Percentiles rank a stretch among this genome's conserved stretches.
Evolutionary conservation across 2,888 invertebrate genomes (phyloP).

Genomic region (Drosophila subsilvestris): DNA sequence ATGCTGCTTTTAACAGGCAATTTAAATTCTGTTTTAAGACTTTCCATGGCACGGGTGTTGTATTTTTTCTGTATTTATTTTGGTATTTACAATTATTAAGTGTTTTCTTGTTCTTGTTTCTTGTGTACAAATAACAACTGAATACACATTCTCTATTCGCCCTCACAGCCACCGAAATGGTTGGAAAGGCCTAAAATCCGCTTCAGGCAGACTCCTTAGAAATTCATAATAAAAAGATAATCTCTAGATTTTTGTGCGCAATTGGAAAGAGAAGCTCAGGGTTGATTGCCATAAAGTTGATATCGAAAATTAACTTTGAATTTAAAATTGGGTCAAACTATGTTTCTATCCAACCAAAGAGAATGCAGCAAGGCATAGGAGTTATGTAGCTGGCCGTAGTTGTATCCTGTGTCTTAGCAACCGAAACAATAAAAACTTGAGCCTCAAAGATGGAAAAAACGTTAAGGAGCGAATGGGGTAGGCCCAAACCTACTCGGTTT

Average conservation of each 20-base stretch:
- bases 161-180: conserved; percentile 20
- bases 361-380: not conserved
- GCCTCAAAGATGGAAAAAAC: conserved; percentile 20
- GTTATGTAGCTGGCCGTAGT: conserved; percentile 7
- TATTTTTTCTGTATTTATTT: no score
- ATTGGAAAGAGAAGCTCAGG: conserved; percentile 21
- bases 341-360: not conserved
- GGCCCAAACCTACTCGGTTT: conserved; percentile 9
- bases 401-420: conserved; percentile 24
- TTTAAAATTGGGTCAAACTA: conserved; percentile 6
- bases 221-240: conserved; percentile 7
- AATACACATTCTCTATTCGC: conserved; percentile 8
- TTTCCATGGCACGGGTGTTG: no score
- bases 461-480: conserved; percentile 1
- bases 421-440: conserved; percentile 15
- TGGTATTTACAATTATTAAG: no score
- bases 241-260: conserved; percentile 5
- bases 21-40: no score
- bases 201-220: not conserved
- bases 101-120: no score
- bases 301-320: conserved; percentile 12
- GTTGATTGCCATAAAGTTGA: conserved; percentile 27
- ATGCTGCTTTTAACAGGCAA: no score
- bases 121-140: no score
- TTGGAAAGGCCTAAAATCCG: not conserved